These are phyloP conservation scores for Cinara cedri DNA, from an alignment of 2,888 invertebrate species.

Conservation along the genomic window DNA sequence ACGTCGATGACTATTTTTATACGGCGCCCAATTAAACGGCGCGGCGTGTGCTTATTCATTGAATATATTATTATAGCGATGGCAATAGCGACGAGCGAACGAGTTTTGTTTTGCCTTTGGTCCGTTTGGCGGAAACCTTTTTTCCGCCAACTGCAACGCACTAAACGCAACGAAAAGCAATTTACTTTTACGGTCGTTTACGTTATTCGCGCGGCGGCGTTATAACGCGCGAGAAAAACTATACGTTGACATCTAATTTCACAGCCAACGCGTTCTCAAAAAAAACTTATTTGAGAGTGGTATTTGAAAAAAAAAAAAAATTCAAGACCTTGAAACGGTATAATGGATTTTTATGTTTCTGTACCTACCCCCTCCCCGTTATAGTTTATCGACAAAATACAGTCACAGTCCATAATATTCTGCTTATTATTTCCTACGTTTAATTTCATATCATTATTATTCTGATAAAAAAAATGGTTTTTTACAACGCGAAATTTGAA, in stretches of 20 bases:
- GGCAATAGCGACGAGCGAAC: conserved; percentile 17
- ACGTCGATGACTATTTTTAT: conserved; percentile 33
- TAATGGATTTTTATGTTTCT: no score
- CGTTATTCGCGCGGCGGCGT: conserved; percentile 31
- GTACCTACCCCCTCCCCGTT: no score
- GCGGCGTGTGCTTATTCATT: conserved; percentile 45
- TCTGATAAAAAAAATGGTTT: no score
- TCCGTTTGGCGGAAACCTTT: conserved; percentile 36
- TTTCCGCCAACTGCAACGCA: no score
- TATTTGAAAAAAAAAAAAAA: conserved; percentile 33
- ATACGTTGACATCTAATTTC: conserved; percentile 53
- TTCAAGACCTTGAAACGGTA: conserved; percentile 2
- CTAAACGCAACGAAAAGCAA: conserved; percentile 45
- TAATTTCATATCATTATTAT: no score
- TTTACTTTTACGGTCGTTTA: conserved; percentile 54
- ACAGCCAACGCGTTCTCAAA: conserved; percentile 54
- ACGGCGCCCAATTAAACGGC: conserved; percentile 40
- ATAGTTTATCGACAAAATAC: no score
- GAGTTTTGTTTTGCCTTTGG: conserved; percentile 33
- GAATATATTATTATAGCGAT: no score
- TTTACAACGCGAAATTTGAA: no score
- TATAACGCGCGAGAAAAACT: conserved; percentile 28
- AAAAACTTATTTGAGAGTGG: conserved; percentile 9
- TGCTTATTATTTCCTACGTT: no score
- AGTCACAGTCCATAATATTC: no score